Percentiles rank a stretch among this genome's conserved stretches.
Conservation (phyloP, 1,140 invertebrate species). For the Drosophila bifasciata region DNA sequence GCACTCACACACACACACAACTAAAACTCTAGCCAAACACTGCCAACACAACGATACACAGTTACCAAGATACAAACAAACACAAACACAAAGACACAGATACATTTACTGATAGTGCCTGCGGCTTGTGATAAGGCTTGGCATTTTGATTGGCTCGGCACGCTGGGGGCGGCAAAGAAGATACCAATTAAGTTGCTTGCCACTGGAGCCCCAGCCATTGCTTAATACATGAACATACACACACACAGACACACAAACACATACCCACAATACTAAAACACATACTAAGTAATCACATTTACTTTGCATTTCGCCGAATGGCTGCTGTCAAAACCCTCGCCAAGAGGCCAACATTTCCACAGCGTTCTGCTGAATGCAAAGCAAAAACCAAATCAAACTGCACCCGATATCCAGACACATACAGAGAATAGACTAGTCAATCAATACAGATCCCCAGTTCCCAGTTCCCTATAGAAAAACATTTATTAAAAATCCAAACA, state of each 20-base stretch:
- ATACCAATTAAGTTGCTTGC: constrained; percentile 29
- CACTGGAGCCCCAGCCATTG: constrained; percentile 36
- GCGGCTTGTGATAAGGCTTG: constrained; percentile 60
- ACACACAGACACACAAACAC: constrained; percentile 21
- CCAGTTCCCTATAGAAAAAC: constrained; percentile 34
- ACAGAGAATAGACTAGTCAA: constrained; percentile 31
- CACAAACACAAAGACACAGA: constrained; percentile 2
- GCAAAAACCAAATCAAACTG: constrained; percentile 43
- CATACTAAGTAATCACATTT: constrained; percentile 11
- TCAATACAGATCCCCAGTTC: constrained; percentile 22
- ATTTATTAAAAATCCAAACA: constrained; percentile 6
- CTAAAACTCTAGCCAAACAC: constrained; percentile 15
- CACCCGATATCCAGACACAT: constrained; percentile 34
- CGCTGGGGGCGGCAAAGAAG: constrained; percentile 27
- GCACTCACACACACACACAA: constrained; percentile 8
- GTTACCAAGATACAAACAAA: constrained; percentile 13
- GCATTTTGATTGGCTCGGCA: constrained; percentile 67
- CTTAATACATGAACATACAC: constrained; percentile 38
- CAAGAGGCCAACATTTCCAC: constrained; percentile 4
- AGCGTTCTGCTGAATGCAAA: constrained; percentile 59
- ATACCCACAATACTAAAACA: constrained; percentile 16
- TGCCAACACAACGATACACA: constrained; percentile 20
- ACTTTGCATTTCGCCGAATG: constrained; percentile 67
- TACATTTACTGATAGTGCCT: constrained; percentile 47
- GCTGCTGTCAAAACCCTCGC: neutral